Evolutionary conservation across 1,140 invertebrate species (phyloP).

Genomic region (Melitaea cinxia): DNA sequence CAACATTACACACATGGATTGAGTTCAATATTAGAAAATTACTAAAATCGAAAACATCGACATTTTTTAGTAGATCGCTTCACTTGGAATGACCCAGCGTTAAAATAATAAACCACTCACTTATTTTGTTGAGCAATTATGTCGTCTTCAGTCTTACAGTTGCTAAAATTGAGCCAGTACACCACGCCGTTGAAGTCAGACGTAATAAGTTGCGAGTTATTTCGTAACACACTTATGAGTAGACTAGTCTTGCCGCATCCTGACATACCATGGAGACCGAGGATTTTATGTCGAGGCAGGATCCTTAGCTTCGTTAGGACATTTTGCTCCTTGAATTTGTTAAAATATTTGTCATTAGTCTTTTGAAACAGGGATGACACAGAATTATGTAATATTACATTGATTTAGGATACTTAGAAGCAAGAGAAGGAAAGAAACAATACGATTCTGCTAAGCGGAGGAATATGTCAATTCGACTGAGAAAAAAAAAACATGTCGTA

Average conservation of each 20-base stretch:
- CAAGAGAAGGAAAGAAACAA: too few relatives aligned
- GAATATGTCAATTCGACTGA: too few relatives aligned
- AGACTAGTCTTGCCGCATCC: constrained; percentile 87
- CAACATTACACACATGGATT: too few relatives aligned
- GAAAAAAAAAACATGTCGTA: too few relatives aligned
- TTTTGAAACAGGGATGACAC: too few relatives aligned
- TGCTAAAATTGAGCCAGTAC: constrained; percentile 79
- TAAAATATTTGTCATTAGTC: constrained; percentile 36
- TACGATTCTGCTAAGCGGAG: too few relatives aligned
- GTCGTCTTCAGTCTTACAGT: constrained; percentile 75
- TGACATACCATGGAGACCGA: constrained; percentile 86
- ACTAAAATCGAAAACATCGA: too few relatives aligned
- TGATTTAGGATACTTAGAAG: too few relatives aligned
- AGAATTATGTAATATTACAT: too few relatives aligned
- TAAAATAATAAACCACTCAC: constrained; percentile 49
- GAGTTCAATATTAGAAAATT: too few relatives aligned
- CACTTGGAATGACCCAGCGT: too few relatives aligned
- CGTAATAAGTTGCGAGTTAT: constrained; percentile 76
- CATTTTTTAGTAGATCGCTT: too few relatives aligned
- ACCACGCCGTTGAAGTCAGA: constrained; percentile 70
- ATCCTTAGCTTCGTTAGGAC: constrained; percentile 61
- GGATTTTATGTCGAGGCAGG: constrained; percentile 77
- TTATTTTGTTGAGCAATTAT: constrained; percentile 69
- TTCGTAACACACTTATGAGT: constrained; percentile 83
- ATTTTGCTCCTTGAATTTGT: constrained; percentile 64